A percentile compares a stretch with the other conserved stretches of the same genome.
These are phyloP conservation scores for Acrobeloides nanus DNA, from an alignment of 2,888 invertebrate genomes.

Conservation along the genomic window DNA sequence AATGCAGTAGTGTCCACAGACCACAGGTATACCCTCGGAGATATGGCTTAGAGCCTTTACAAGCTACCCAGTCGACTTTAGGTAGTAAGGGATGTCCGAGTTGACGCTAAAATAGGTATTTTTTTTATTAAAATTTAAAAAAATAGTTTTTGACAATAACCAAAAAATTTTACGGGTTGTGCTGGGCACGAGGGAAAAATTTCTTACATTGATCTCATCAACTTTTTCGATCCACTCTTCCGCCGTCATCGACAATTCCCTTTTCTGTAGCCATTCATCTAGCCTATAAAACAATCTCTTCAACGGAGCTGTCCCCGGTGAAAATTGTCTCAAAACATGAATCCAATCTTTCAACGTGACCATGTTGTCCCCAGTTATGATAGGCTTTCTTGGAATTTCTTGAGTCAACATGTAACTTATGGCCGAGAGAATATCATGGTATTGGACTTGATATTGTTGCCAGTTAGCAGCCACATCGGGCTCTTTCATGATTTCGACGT, in stretches of 20 bases:
- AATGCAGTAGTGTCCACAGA: slow-evolving; percentile 80
- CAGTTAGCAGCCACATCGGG: slow-evolving; percentile 19
- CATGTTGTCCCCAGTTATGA: slow-evolving; percentile 68
- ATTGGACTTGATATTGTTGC: slow-evolving; percentile 62
- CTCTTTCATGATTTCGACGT: not conserved
- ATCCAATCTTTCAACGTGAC: slow-evolving; percentile 70
- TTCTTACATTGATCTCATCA: slow-evolving; percentile 52
- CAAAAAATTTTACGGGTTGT: not conserved
- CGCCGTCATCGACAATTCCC: slow-evolving; percentile 49
- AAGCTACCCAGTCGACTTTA: slow-evolving; percentile 65
- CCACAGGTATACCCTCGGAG: slow-evolving; percentile 86
- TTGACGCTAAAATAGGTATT: slow-evolving; percentile 24
- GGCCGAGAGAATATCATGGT: slow-evolving; percentile 79
- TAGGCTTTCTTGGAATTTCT: slow-evolving; percentile 70
- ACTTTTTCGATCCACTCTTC: slow-evolving; percentile 55
- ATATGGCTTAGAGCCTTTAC: slow-evolving; percentile 69
- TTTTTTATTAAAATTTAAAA: slow-evolving; percentile 9
- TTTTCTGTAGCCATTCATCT: slow-evolving; percentile 56
- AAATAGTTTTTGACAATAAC: not conserved
- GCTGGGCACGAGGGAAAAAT: slow-evolving; percentile 3
- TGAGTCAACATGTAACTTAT: slow-evolving; percentile 72
- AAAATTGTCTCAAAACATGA: slow-evolving; percentile 66
- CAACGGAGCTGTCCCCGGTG: slow-evolving; percentile 70
- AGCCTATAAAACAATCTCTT: slow-evolving; percentile 65
- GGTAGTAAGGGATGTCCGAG: slow-evolving; percentile 49